Base-by-base conservation (phyloP, 2,888 invertebrate species). In the Perithous albicinctus region DNA sequence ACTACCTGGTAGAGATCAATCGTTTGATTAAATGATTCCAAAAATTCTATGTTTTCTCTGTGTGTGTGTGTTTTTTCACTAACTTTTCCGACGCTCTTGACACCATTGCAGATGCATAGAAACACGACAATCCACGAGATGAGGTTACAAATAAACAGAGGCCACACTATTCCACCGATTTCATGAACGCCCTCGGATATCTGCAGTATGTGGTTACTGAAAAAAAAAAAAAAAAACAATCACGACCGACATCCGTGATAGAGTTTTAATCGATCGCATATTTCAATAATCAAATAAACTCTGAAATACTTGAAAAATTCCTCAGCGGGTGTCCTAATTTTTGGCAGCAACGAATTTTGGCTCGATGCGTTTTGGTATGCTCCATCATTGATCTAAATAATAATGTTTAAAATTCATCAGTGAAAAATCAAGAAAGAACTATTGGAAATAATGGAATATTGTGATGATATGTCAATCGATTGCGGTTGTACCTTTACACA, bases 31-130 rank as follows among this genome's bases (percentile, higher is more conserved):
- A 69, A 79, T 59, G 23, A 72, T 46, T 63, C n/a, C n/a, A 10
- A 18, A n/a, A 2, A 56, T 15, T n/a, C 1, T 56, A n/a, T 29
- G 1, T 15, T 6, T 64, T 32, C 32, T 64, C 1, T n/a, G n/a
- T n/a, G n/a, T n/a, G n/a, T n/a, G n/a, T n/a, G n/a, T n/a, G n/a
- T n/a, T n/a, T n/a, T 23, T 8, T 5, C 12, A 38, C 48, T 0
- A 4, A 96, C 97, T 94, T 97, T 97, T 89, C 97, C 97, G 32
- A 97, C 96, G 92, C 97, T 96, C 93, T 97, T 96, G 82, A 98
- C 97, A 64, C 98, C 98, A 87, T 96, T 96, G 93, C 96, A 96
- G 84, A 98, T 96, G 92, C 98, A 98, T 69, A 97, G 93, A 92
- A 97, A 98, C 12, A 97, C 95, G 66, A 97, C 92, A 10, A 96